Conservation (phyloP, 2,888 invertebrate genomes). For the Homarus gammarus region DNA sequence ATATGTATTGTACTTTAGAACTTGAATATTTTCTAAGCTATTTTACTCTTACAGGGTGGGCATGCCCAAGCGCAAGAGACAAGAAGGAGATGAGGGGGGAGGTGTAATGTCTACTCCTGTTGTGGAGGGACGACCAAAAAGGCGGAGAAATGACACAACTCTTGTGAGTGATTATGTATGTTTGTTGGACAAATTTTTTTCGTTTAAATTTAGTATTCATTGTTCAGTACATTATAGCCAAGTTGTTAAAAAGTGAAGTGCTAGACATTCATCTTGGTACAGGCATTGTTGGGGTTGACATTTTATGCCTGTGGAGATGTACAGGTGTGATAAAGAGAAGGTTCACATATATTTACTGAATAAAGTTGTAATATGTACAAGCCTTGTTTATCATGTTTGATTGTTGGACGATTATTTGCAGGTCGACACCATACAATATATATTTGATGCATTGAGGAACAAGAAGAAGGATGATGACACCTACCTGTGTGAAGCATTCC, state of each 20-base stretch:
- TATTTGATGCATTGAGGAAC: conserved; percentile 94
- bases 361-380: too few relatives aligned
- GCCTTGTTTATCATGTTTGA: too few relatives aligned
- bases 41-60: conserved; percentile 5
- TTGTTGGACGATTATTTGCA: conserved; percentile 74
- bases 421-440: conserved; percentile 85
- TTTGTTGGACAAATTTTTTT: not conserved
- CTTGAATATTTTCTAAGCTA: not conserved
- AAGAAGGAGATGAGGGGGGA: conserved; percentile 53
- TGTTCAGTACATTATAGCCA: not conserved
- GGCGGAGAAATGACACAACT: conserved; percentile 75
- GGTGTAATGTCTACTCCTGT: conserved; percentile 32
- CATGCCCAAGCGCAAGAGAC: conserved; percentile 61
- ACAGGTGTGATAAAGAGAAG: too few relatives aligned
- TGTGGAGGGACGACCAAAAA: conserved; percentile 71
- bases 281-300: too few relatives aligned
- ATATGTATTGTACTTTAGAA: too few relatives aligned
- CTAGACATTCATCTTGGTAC: not conserved
- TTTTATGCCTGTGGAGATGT: too few relatives aligned
- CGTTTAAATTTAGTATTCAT: not conserved
- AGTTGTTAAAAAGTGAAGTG: not conserved
- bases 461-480: conserved; percentile 95
- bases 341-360: too few relatives aligned
- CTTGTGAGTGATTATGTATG: conserved; percentile 55
- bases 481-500: conserved; percentile 94